Conservation (phyloP, 2,888 invertebrate species). For the Lasioglossum lativentre region DNA sequence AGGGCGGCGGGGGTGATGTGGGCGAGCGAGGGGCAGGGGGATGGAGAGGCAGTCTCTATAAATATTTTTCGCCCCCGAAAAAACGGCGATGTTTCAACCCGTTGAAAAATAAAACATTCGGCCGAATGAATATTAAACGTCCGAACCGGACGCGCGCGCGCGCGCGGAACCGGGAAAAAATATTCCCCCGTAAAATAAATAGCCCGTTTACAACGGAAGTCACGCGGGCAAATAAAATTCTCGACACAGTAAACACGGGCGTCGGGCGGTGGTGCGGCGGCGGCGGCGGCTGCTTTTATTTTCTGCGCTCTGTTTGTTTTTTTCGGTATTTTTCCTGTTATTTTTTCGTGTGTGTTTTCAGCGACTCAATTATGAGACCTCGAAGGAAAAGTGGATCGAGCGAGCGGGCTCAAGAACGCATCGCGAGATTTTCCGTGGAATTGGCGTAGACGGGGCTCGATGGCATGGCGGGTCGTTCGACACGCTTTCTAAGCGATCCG, state of each 20-base stretch:
- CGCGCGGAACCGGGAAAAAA: not conserved
- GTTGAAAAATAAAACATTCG: conserved; percentile 3
- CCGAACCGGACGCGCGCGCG: not conserved
- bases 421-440: conserved; percentile 45
- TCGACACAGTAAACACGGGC: not conserved
- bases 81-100: not conserved
- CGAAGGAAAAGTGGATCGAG: conserved; percentile 44
- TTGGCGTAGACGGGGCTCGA: conserved; percentile 4
- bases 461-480: conserved; percentile 33
- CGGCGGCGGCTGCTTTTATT: not conserved
- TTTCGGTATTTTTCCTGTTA: not conserved
- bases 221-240: conserved; percentile 18
- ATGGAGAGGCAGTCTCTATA: not conserved
- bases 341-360: not conserved
- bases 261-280: not conserved
- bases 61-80: conserved; percentile 6
- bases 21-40: not conserved
- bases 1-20: not conserved
- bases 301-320: not conserved
- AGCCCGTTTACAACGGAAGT: not conserved
- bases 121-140: conserved; percentile 10
- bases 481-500: conserved; percentile 48
- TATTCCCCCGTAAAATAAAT: conserved; percentile 11
- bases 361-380: conserved; percentile 7
- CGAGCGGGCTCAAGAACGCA: conserved; percentile 8